Evolutionary conservation across 2,113 vertebrate species (phyloP).

Genomic region (Macquaria ambigua): DNA sequence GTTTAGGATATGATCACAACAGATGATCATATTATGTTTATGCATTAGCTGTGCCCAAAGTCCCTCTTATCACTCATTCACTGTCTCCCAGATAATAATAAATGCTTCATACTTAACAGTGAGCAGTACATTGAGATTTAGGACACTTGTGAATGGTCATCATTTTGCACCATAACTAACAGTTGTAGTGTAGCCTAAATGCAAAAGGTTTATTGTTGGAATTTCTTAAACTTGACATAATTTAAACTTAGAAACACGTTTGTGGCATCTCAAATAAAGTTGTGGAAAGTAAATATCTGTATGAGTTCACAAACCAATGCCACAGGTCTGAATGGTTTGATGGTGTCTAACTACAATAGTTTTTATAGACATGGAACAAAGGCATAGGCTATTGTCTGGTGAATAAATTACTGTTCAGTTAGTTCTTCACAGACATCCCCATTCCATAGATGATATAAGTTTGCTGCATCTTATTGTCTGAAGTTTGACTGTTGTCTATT

Average conservation of each 20-base stretch:
- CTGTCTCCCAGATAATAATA: constrained; percentile 4
- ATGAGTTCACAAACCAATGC: background rate
- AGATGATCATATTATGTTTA: constrained; percentile 44
- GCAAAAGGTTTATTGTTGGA: background rate
- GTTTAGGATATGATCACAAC: constrained; percentile 41
- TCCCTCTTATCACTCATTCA: background rate
- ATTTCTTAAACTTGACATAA: background rate
- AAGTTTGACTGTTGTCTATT: constrained; percentile 27
- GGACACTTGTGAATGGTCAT: background rate
- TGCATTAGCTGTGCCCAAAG: constrained; percentile 4
- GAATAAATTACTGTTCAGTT: constrained; percentile 32
- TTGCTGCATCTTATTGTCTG: constrained; percentile 31
- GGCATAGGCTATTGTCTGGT: constrained; percentile 1
- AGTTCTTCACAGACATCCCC: constrained; percentile 7
- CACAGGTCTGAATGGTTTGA: constrained; percentile 6
- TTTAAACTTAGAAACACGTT: background rate
- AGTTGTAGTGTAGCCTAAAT: background rate
- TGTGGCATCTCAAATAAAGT: background rate
- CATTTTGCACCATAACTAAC: background rate
- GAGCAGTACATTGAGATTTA: background rate
- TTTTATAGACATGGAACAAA: constrained; percentile 26
- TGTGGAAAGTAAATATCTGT: background rate
- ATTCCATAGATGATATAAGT: constrained; percentile 21
- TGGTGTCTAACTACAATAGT: constrained; percentile 20
- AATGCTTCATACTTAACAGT: background rate